Evolutionary conservation across 2,888 invertebrate genomes (phyloP), one percentile per base, ranked within the genome.

Genomic region (Standfussiana lucernea): DNA sequence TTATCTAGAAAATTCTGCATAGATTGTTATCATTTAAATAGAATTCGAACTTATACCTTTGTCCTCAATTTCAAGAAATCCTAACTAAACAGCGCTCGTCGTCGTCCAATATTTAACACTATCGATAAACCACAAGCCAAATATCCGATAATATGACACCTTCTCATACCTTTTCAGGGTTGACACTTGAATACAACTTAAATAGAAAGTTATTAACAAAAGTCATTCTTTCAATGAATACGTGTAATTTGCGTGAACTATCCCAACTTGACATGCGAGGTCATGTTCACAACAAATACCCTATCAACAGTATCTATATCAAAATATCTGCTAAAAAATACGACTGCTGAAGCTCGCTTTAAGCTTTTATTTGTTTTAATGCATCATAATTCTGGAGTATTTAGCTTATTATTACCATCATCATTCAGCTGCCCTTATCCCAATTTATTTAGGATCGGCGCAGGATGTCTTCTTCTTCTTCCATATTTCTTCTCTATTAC

Each of bases 41-140:
- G 11, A 59, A 64, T 73, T 56, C 10, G 53, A 61, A 62, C 13
- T 11, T 28, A 40, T 47, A 66, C n/a, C 56, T 37, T 62, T 50
- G 69, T 70, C 42, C 45, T 62, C 59, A n/a, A 67, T 87, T 85
- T 80, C 64, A 32, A 72, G 81, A 87, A 88, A 88, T 88, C 88
- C 88, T 87, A 88, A 83, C 61, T 71, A 87, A 87, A 88, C 79
- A 88, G 47, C 28, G 32, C 18, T 15, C 66, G 70, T 79, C 45
- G 66, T 70, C 65, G 62, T 71, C 40, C 77, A 80, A 84, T 83
- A 82, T 85, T 85, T 80, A 75, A 84, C 84, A 74, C 50, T 80
- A 71, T 84, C 76, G 84, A 84, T 85, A 88, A 83, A 82, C 50
- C 66, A 69, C 65, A 74, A 77, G 28, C 50, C 75, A 82, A 84